Percentiles rank a stretch among this genome's conserved stretches.
phyloP scores from a whole-genome alignment of 2,113 vertebrate genomes.

The Scopus umbretta region DNA sequence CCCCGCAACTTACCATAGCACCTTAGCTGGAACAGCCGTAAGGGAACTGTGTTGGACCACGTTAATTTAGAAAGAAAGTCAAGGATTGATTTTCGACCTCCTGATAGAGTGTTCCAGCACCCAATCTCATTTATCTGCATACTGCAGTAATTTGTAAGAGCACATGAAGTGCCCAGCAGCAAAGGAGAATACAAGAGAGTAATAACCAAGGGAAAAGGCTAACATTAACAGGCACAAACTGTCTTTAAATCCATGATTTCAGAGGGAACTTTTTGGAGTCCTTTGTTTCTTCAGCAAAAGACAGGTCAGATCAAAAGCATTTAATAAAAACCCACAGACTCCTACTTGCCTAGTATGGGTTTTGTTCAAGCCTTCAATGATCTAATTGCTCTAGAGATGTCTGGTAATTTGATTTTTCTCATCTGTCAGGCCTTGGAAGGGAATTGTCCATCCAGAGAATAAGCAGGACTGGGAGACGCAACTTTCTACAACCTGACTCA shows the following conservation, averaged over 20 bases:
- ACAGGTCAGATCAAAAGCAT: neutral
- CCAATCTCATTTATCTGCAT: constrained; percentile 45
- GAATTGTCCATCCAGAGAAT: neutral
- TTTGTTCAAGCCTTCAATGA: constrained; percentile 1
- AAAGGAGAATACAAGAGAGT: neutral
- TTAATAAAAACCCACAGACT: constrained; percentile 2
- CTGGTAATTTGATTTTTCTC: constrained; percentile 27
- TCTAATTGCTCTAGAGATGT: constrained; percentile 1
- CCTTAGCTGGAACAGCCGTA: neutral
- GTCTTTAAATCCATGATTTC: neutral
- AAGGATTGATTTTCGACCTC: constrained; percentile 39
- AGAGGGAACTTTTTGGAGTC: neutral
- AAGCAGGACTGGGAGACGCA: neutral
- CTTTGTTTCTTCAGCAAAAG: constrained; percentile 1
- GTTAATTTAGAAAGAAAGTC: neutral
- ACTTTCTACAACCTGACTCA: constrained; percentile 2
- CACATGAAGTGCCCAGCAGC: neutral
- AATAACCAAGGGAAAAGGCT: constrained; percentile 1
- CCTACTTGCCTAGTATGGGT: neutral
- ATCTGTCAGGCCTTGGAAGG: neutral
- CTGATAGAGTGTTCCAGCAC: neutral
- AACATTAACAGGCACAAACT: constrained; percentile 1
- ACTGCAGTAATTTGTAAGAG: constrained; percentile 18
- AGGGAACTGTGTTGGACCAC: neutral
- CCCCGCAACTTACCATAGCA: neutral